phyloP scores from a whole-genome alignment of 30 jellyfish, hydroid and myxozoan genomes.

The Hydractinia echinata region DNA sequence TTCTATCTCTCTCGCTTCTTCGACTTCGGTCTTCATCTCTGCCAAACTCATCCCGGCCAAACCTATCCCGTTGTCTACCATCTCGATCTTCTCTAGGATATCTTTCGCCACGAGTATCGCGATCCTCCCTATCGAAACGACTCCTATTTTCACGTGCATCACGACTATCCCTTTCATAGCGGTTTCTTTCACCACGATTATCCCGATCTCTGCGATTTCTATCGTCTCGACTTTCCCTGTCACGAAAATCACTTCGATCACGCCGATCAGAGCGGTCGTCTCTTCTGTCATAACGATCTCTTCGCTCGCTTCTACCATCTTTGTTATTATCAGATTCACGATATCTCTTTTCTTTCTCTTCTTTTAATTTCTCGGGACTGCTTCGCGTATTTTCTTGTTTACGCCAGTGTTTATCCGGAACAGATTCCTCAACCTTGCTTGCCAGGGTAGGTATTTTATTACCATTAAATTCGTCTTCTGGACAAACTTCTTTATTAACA shows the following conservation, averaged over 20 bases:
- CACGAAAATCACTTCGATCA: conserved; percentile 2
- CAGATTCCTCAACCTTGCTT: too few relatives aligned
- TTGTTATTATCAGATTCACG: conserved; percentile 5
- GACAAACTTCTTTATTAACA: too few relatives aligned
- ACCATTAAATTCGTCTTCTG: too few relatives aligned
- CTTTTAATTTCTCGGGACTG: conserved; percentile 12
- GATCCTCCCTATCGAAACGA: background rate
- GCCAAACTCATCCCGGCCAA: conserved; percentile 37
- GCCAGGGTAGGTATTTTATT: too few relatives aligned
- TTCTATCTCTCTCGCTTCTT: conserved; percentile 24
- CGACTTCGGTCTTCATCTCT: conserved; percentile 27
- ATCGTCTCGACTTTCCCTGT: conserved; percentile 22
- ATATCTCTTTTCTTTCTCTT: conserved; percentile 11
- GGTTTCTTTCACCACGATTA: conserved; percentile 13
- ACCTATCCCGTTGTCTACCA: conserved; percentile 27
- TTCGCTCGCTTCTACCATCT: conserved; percentile 16
- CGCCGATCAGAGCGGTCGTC: conserved; percentile 17
- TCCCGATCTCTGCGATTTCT: conserved; percentile 14
- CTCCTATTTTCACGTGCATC: conserved; percentile 4
- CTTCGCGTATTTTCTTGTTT: background rate
- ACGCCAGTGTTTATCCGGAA: too few relatives aligned
- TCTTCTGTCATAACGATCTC: conserved; percentile 9
- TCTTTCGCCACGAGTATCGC: background rate
- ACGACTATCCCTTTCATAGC: conserved; percentile 19
- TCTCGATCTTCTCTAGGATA: background rate